Evolutionary conservation across 2,888 invertebrate genomes (phyloP).

Genomic region (Caenorhabditis afra): DNA sequence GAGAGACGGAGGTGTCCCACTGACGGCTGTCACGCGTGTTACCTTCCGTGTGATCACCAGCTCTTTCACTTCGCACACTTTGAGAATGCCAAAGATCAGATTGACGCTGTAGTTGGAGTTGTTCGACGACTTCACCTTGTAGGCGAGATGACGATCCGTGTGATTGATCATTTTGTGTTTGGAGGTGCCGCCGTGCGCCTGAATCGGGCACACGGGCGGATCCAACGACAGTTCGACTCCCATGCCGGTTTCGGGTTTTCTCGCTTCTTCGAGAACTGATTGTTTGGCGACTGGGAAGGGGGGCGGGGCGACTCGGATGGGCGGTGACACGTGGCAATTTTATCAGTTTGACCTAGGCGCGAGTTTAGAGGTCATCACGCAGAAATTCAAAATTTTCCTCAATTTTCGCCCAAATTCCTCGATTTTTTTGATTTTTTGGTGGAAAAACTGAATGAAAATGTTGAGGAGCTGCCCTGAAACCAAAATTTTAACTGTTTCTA

Average conservation of each 20-base stretch:
- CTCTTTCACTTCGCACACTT: conserved; percentile 61
- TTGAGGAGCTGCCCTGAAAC: no score
- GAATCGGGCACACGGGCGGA: conserved; percentile 69
- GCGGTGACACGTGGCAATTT: background rate
- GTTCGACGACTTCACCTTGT: conserved; percentile 71
- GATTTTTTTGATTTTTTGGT: no score
- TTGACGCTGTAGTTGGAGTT: conserved; percentile 73
- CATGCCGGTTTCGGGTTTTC: conserved; percentile 24
- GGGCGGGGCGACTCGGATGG: no score
- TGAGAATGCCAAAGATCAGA: conserved; percentile 63
- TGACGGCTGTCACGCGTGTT: no score
- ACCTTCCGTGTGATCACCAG: conserved; percentile 68
- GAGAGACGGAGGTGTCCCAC: no score
- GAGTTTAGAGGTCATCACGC: no score
- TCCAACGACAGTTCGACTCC: conserved; percentile 59
- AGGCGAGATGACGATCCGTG: conserved; percentile 64
- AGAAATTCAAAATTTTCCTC: no score
- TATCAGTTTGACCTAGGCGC: conserved; percentile 6
- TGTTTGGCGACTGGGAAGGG: background rate
- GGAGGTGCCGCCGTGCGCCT: conserved; percentile 66
- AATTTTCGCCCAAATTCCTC: no score
- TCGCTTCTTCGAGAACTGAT: background rate
- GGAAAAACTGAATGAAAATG: no score
- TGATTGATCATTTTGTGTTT: conserved; percentile 73
- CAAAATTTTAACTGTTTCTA: no score